Conservation (phyloP, 2,113 vertebrate species). For the Otolemur garnettii region DNA sequence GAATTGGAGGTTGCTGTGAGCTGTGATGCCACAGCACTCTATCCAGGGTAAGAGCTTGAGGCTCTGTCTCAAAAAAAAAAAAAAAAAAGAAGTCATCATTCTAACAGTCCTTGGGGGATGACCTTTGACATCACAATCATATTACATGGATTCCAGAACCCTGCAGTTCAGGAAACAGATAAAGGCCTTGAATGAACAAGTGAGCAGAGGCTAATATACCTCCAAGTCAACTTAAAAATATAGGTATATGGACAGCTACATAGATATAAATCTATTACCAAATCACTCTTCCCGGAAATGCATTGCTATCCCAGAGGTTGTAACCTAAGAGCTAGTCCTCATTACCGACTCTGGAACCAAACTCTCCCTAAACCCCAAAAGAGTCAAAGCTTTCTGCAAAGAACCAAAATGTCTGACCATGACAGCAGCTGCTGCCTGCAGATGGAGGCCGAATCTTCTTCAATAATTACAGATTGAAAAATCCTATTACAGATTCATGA, state of each 20-base stretch:
- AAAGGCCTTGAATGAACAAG: not conserved
- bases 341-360: not conserved
- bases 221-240: too few species aligned
- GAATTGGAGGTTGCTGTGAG: too few species aligned
- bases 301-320: fast-evolving
- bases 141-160: not conserved
- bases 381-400: not conserved
- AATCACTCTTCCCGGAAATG: not conserved
- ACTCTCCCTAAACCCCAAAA: not conserved
- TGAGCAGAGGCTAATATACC: not conserved
- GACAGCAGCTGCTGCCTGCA: not conserved
- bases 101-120: not conserved
- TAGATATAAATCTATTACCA: fast-evolving
- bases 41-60: too few species aligned
- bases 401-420: not conserved
- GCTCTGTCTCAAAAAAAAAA: too few species aligned
- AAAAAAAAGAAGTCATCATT: not conserved
- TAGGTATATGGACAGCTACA: fast-evolving
- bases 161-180: not conserved
- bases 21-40: too few species aligned
- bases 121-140: not conserved
- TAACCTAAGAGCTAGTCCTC: not conserved
- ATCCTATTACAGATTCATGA: not conserved
- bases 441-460: not conserved
- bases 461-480: not conserved